A percentile compares a stretch with the other conserved stretches of the same genome.
Conservation (phyloP, 2,797 vertebrate species). For the Harpagifer antarcticus region DNA sequence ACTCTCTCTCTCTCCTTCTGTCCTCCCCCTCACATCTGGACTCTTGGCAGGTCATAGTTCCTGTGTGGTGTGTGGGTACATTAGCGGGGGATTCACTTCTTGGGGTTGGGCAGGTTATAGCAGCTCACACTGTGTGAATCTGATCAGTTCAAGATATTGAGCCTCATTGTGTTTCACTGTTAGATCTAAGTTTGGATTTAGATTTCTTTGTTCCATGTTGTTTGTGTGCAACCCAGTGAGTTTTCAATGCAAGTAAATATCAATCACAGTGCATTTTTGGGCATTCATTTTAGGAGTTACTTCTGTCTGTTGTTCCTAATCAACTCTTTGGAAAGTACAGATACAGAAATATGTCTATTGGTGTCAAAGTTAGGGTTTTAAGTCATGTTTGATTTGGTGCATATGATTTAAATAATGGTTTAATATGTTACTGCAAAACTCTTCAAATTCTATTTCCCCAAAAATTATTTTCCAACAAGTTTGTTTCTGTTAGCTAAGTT, state of each 20-base stretch:
- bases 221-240: not conserved
- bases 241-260: not conserved
- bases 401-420: not conserved
- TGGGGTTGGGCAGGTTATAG: constrained; percentile 66
- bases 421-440: not conserved
- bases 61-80: constrained; percentile 68
- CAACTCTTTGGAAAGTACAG: not conserved
- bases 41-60: constrained; percentile 72
- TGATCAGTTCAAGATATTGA: constrained; percentile 46
- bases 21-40: constrained; percentile 85
- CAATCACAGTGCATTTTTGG: not conserved
- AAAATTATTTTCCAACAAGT: not conserved
- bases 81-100: constrained; percentile 62
- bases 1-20: constrained; percentile 32
- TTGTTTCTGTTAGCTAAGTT: not conserved
- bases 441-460: not conserved
- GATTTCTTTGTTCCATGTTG: not conserved
- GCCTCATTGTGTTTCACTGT: constrained; percentile 15
- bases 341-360: not conserved
- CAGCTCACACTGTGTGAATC: constrained; percentile 44
- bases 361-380: not conserved
- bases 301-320: not conserved
- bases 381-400: not conserved
- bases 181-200: too few species aligned
- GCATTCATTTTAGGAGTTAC: not conserved